phyloP scores from a whole-genome alignment of 2,113 vertebrate species.

The Aegotheles bennettii region DNA sequence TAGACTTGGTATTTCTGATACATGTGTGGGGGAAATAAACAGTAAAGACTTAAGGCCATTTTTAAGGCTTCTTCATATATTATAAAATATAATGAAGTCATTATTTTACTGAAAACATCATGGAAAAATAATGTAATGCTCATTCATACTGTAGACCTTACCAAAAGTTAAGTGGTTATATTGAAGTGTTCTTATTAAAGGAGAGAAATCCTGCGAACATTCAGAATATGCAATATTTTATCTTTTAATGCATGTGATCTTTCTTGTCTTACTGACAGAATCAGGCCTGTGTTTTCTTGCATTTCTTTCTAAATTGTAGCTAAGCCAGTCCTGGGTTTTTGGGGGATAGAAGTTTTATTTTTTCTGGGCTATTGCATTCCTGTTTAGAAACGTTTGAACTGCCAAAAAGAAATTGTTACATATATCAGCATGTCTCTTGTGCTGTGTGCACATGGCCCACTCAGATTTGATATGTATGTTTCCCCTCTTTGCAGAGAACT shows the following conservation, averaged over 20 bases:
- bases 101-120: not conserved
- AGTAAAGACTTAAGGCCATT: not conserved
- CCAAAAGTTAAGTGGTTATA: not conserved
- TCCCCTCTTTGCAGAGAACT: not conserved
- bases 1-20: not conserved
- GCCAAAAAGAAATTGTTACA: not conserved
- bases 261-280: not conserved
- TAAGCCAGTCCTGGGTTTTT: not conserved
- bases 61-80: slow-evolving; percentile 7
- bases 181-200: not conserved
- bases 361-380: not conserved
- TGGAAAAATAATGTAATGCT: not conserved
- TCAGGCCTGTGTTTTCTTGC: not conserved
- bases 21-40: not conserved
- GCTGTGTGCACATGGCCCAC: not conserved
- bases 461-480: not conserved
- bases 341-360: not conserved
- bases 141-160: not conserved
- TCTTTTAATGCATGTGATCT: not conserved
- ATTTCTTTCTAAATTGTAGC: not conserved
- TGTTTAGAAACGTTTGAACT: not conserved
- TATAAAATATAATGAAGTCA: slow-evolving; percentile 30
- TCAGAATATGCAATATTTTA: not conserved
- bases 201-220: not conserved
- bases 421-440: not conserved